Percentiles rank a stretch among this genome's conserved stretches.
Evolutionary conservation across 1,140 invertebrate genomes (phyloP).

Genomic region (Hyles vespertilio): DNA sequence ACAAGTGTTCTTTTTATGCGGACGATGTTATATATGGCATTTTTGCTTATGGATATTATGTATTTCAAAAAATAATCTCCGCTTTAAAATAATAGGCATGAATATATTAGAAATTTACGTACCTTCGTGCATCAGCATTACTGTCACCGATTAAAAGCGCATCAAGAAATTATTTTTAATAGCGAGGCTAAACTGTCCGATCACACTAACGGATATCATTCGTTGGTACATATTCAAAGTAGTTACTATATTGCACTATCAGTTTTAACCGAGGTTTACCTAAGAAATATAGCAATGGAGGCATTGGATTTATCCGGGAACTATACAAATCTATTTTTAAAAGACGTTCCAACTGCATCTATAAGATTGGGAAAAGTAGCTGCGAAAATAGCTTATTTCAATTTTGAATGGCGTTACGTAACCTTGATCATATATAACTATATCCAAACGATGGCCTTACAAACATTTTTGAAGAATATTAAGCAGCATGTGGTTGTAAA

Average conservation of each 20-base stretch:
- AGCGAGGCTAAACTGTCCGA: too few species aligned
- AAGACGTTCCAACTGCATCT: conserved; percentile 19
- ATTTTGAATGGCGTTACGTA: conserved; percentile 51
- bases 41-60: too few species aligned
- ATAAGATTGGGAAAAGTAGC: conserved; percentile 32
- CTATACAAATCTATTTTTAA: conserved; percentile 6
- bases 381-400: conserved; percentile 44
- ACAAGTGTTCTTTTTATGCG: too few species aligned
- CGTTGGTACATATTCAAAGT: neutral
- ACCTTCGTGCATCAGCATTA: too few species aligned
- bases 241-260: too few species aligned
- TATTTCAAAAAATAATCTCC: too few species aligned
- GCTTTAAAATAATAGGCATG: too few species aligned
- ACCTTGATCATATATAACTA: conserved; percentile 39
- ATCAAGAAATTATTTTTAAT: too few species aligned
- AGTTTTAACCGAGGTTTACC: too few species aligned
- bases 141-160: too few species aligned
- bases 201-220: neutral
- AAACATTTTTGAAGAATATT: conserved; percentile 39
- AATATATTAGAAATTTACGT: too few species aligned
- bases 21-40: too few species aligned
- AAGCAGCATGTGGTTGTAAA: conserved; percentile 35
- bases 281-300: neutral
- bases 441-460: conserved; percentile 24
- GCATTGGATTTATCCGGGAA: neutral